Conservation (phyloP, 2,888 invertebrate species). For the Phyllotreta cruciferae region DNA sequence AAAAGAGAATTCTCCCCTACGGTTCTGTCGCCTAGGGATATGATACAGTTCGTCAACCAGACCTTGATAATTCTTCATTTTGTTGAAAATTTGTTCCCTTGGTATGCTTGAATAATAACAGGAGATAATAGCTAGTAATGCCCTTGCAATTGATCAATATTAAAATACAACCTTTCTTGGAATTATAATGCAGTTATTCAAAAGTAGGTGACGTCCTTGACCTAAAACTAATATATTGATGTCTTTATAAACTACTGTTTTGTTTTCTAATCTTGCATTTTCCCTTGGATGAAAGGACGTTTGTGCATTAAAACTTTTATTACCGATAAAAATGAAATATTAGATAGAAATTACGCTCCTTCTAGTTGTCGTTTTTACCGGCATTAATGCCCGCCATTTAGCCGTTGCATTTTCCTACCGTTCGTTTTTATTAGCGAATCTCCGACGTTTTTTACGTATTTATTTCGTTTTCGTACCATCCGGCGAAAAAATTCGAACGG, state of each 20-base stretch:
- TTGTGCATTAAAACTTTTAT: conserved; percentile 16
- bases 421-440: conserved; percentile 4
- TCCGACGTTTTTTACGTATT: no score
- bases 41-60: no score
- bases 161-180: conserved; percentile 17
- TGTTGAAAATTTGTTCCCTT: no score
- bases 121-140: no score
- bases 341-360: conserved; percentile 9
- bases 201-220: conserved; percentile 26
- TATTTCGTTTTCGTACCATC: no score
- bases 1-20: no score
- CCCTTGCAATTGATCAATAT: conserved; percentile 10
- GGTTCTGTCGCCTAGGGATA: no score
- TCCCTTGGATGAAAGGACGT: conserved; percentile 11
- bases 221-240: conserved; percentile 25
- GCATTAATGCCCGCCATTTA: not conserved
- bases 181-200: conserved; percentile 6
- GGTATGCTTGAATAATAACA: no score
- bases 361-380: not conserved
- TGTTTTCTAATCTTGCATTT: conserved; percentile 6
- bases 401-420: conserved; percentile 1
- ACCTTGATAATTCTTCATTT: no score
- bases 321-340: conserved; percentile 7
- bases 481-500: no score
- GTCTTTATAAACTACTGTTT: conserved; percentile 15